phyloP scores from a whole-genome alignment of 2,888 invertebrate species.

The Homarus gammarus region DNA sequence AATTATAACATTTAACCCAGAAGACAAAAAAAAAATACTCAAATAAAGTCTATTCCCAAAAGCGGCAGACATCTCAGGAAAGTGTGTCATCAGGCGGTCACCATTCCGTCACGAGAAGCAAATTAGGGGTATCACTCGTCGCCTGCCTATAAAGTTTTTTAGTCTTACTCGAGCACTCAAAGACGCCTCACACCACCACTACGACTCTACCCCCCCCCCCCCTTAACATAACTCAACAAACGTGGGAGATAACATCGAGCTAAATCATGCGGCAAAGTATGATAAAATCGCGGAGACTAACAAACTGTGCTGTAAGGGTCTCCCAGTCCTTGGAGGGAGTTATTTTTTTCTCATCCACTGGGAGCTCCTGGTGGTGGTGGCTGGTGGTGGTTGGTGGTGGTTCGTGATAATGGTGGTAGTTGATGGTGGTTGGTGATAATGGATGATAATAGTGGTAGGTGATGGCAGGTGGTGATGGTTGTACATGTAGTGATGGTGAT shows the following conservation, averaged over 20 bases:
- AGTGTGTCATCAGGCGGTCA: not conserved
- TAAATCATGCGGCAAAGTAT: not conserved
- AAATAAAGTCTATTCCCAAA: too few species aligned
- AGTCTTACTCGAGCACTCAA: not conserved
- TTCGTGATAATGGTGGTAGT: not conserved
- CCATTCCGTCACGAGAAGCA: too few species aligned
- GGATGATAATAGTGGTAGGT: too few species aligned
- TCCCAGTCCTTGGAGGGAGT: too few species aligned
- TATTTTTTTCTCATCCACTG: not conserved
- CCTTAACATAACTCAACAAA: slow-evolving; percentile 16
- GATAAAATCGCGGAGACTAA: slow-evolving; percentile 16
- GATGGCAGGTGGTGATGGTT: too few species aligned
- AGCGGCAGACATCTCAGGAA: too few species aligned
- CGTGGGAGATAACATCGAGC: not conserved
- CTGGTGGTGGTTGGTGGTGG: not conserved
- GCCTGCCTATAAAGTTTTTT: not conserved
- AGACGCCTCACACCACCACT: not conserved
- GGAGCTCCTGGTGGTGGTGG: not conserved
- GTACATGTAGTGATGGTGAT: too few species aligned
- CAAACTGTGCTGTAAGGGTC: not conserved
- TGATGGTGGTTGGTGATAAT: too few species aligned
- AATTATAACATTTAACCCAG: too few species aligned
- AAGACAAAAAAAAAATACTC: too few species aligned
- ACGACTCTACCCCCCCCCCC: not conserved
- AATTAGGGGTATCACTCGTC: too few species aligned